These are phyloP conservation scores for Apogon talboti DNA, from an alignment of 2,797 vertebrate species.

Conservation along the genomic window DNA sequence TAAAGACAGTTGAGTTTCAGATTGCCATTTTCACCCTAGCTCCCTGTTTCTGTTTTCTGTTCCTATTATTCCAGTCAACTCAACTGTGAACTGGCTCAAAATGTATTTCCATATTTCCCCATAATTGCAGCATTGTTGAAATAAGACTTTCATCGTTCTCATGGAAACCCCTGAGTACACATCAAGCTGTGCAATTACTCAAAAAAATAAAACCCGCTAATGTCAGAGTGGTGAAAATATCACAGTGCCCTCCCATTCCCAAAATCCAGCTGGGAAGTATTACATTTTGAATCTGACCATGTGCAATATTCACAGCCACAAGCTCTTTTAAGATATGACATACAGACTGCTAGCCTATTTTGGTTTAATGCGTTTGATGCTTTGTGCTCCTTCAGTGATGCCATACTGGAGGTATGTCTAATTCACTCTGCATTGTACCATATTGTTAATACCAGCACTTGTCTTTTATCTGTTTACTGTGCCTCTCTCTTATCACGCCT, in stretches of 20 bases:
- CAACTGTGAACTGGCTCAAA: constrained; percentile 79
- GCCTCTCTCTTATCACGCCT: constrained; percentile 78
- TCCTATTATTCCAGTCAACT: constrained; percentile 80
- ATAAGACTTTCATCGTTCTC: constrained; percentile 81
- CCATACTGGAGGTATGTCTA: constrained; percentile 54
- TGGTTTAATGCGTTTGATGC: constrained; percentile 60
- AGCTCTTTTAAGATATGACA: constrained; percentile 69
- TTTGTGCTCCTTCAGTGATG: constrained; percentile 67
- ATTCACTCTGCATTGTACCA: constrained; percentile 55
- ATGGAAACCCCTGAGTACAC: constrained; percentile 81
- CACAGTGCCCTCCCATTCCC: constrained; percentile 74
- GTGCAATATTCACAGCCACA: constrained; percentile 67
- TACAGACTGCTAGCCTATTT: constrained; percentile 57
- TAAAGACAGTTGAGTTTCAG: constrained; percentile 74
- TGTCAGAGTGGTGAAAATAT: constrained; percentile 82
- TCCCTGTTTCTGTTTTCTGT: constrained; percentile 74
- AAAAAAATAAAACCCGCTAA: constrained; percentile 80
- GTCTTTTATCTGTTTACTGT: constrained; percentile 81
- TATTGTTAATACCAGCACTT: constrained; percentile 72
- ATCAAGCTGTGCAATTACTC: constrained; percentile 83
- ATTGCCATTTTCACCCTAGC: constrained; percentile 71
- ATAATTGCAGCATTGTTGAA: constrained; percentile 83
- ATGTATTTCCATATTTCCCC: constrained; percentile 81
- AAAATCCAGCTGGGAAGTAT: constrained; percentile 81
- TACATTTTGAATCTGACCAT: constrained; percentile 74